phyloP scores from a whole-genome alignment of 1,140 invertebrate species.

The Formica exsecta region DNA sequence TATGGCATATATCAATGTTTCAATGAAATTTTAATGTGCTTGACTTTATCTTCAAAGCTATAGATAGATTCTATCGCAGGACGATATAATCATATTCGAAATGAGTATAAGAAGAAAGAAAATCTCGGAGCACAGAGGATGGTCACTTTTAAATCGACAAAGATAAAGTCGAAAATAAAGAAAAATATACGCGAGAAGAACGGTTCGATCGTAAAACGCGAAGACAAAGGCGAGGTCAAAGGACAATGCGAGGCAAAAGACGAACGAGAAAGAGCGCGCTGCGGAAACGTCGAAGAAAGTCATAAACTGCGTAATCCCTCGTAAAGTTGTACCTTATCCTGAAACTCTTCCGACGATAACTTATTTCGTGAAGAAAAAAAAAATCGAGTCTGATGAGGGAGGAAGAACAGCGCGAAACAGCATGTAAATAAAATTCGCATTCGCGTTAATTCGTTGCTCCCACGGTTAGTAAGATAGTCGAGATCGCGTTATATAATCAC shows the following conservation, averaged over 20 bases:
- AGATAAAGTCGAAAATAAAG: slow-evolving; percentile 16
- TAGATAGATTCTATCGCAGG: background rate
- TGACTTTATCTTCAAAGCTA: background rate
- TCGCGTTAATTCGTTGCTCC: background rate
- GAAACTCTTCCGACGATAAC: slow-evolving; percentile 60
- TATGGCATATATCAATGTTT: background rate
- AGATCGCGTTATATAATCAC: slow-evolving; percentile 24
- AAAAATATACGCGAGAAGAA: slow-evolving; percentile 11
- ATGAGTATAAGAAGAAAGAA: slow-evolving; percentile 1
- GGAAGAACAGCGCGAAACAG: slow-evolving; percentile 9
- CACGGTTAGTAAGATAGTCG: background rate
- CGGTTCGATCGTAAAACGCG: slow-evolving; percentile 70
- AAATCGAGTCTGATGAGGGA: slow-evolving; percentile 66
- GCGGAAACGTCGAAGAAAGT: slow-evolving; percentile 69
- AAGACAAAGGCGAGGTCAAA: slow-evolving; percentile 59
- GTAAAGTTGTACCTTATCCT: slow-evolving; percentile 79
- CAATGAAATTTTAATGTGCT: background rate
- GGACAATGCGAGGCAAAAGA: slow-evolving; percentile 49
- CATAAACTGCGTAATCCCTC: slow-evolving; percentile 83
- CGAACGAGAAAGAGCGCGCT: slow-evolving; percentile 45
- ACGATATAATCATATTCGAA: background rate
- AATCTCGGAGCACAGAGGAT: background rate
- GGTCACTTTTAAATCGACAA: background rate
- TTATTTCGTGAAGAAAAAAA: slow-evolving; percentile 67
- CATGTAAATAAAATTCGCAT: background rate